A percentile compares a stretch with the other conserved stretches of the same genome.
These are phyloP conservation scores for Nebria ingens DNA, from an alignment of 1,140 invertebrate species.

Conservation along the genomic window DNA sequence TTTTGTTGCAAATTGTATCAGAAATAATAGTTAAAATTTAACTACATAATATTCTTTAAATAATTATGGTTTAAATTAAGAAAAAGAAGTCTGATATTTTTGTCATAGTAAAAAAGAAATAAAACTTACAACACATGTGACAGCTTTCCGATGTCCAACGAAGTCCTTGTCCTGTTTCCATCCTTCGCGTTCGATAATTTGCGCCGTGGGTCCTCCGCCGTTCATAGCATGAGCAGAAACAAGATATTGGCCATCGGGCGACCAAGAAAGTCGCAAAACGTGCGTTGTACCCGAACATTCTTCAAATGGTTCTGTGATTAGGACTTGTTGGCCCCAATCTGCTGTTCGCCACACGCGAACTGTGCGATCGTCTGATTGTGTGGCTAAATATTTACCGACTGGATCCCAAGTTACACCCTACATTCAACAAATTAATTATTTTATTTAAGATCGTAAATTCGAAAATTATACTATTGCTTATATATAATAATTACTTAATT, in stretches of 20 bases:
- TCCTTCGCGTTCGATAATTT: slow-evolving; percentile 82
- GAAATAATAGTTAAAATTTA: too few relatives aligned
- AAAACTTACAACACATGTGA: slow-evolving; percentile 77
- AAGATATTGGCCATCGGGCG: slow-evolving; percentile 92
- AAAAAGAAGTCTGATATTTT: too few relatives aligned
- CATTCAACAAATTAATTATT: slow-evolving; percentile 4
- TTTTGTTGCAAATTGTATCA: too few relatives aligned
- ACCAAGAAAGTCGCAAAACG: slow-evolving; percentile 88
- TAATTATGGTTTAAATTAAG: too few relatives aligned
- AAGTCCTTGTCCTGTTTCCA: slow-evolving; percentile 93
- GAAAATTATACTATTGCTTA: not conserved
- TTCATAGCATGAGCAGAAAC: slow-evolving; percentile 98
- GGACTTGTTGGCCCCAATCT: slow-evolving; percentile 81
- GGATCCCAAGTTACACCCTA: slow-evolving; percentile 96
- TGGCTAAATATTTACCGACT: slow-evolving; percentile 90
- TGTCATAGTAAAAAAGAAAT: not conserved
- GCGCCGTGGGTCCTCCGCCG: slow-evolving; percentile 88
- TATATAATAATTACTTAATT: too few relatives aligned
- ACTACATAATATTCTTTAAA: too few relatives aligned
- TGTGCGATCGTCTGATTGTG: slow-evolving; percentile 93
- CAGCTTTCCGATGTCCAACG: slow-evolving; percentile 93
- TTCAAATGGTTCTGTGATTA: slow-evolving; percentile 84
- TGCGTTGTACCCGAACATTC: slow-evolving; percentile 88
- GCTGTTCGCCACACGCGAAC: slow-evolving; percentile 87
- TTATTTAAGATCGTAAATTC: not conserved